A percentile compares a stretch with the other conserved stretches of the same genome.
Evolutionary conservation across 2,797 vertebrate species (phyloP).

Genomic region (Chelidonichthys spinosus): DNA sequence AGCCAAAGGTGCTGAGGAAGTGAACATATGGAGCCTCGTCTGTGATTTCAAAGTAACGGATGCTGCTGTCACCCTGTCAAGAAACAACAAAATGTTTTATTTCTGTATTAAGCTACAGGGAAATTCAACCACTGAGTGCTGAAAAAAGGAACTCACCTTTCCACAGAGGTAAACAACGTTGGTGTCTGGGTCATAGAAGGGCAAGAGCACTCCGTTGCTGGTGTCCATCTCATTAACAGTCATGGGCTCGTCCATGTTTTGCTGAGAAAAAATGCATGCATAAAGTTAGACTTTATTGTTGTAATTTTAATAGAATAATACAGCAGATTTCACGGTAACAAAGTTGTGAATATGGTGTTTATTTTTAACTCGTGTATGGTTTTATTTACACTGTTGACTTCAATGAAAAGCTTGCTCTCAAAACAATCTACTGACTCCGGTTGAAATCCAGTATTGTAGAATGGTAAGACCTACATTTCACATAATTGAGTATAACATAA

Average conservation of each 20-base stretch:
- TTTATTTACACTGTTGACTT: not conserved
- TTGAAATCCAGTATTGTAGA: not conserved
- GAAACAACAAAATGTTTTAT: slow-evolving; percentile 14
- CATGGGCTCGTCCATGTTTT: slow-evolving; percentile 94
- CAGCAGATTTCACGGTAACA: not conserved
- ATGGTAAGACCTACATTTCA: not conserved
- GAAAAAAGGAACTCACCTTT: slow-evolving; percentile 83
- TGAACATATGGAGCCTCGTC: slow-evolving; percentile 95
- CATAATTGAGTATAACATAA: not conserved
- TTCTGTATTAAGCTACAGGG: not conserved
- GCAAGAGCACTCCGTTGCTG: slow-evolving; percentile 95
- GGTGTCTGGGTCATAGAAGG: slow-evolving; percentile 96
- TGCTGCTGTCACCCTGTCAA: slow-evolving; percentile 94
- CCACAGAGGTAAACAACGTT: slow-evolving; percentile 95
- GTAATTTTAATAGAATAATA: not conserved
- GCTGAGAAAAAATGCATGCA: slow-evolving; percentile 70
- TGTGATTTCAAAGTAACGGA: slow-evolving; percentile 98
- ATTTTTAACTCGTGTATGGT: not conserved
- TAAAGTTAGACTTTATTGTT: not conserved
- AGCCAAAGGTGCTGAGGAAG: slow-evolving; percentile 95
- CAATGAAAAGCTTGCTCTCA: not conserved
- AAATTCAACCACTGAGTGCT: not conserved
- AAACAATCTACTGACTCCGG: not conserved
- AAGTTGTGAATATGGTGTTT: not conserved
- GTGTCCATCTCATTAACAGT: slow-evolving; percentile 95